These are phyloP conservation scores for Muscicapa comitata DNA, from an alignment of 2,797 vertebrate genomes.

Conservation along the genomic window DNA sequence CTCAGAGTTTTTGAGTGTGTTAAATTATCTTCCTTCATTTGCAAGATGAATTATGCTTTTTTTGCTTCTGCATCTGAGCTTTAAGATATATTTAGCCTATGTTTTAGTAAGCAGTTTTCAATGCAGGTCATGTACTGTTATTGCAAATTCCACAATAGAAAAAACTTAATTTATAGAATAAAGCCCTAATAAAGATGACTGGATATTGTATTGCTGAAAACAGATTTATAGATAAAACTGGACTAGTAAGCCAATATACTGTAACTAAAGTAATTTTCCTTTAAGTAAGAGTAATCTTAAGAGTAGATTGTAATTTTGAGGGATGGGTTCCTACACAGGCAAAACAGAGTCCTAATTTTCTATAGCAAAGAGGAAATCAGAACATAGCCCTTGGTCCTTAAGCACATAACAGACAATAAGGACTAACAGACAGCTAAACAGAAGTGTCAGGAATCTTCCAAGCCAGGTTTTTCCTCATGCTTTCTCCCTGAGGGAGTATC, in stretches of 20 bases:
- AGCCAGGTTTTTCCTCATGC: neutral
- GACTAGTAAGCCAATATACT: neutral
- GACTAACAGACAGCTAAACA: neutral
- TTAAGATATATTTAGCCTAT: neutral
- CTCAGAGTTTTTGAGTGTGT: neutral
- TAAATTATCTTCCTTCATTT: neutral
- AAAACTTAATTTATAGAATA: constrained; percentile 11
- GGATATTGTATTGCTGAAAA: neutral
- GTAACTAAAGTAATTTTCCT: neutral
- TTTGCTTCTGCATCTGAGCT: neutral
- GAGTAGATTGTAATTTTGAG: neutral
- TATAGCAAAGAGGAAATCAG: neutral
- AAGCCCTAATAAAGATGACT: constrained; percentile 6
- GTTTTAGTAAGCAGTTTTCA: neutral
- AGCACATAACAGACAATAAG: neutral
- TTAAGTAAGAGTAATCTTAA: neutral
- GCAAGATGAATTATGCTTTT: neutral
- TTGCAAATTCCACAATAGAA: neutral
- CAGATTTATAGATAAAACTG: constrained; percentile 8
- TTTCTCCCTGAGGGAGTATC: neutral
- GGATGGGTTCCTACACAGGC: neutral
- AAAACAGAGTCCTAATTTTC: neutral
- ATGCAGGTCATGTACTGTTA: neutral
- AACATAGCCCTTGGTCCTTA: neutral
- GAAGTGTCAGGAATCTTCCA: neutral